These are phyloP conservation scores for Deilephila elpenor DNA, from an alignment of 2,888 invertebrate genomes.

Conservation along the genomic window DNA sequence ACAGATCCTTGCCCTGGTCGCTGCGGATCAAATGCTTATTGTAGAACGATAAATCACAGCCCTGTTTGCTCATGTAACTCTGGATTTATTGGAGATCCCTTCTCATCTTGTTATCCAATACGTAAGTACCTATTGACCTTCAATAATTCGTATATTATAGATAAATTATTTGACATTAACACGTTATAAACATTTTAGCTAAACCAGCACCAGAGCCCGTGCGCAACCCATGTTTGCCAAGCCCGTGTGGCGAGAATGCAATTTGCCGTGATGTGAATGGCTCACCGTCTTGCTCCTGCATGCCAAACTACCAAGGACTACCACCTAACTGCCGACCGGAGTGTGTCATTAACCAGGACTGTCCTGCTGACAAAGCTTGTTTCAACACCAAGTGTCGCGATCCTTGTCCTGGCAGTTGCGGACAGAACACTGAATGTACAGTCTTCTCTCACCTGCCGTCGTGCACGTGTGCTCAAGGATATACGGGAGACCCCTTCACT, in stretches of 20 bases:
- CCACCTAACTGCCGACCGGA: conserved; percentile 90
- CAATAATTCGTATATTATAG: not conserved
- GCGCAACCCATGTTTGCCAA: conserved; percentile 87
- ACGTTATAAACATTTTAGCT: conserved; percentile 52
- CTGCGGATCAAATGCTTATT: conserved; percentile 88
- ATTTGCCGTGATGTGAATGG: conserved; percentile 86
- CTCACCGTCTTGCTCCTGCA: conserved; percentile 87
- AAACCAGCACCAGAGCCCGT: conserved; percentile 62
- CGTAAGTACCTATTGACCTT: conserved; percentile 61
- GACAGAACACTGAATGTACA: conserved; percentile 85
- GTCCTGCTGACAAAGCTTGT: conserved; percentile 88
- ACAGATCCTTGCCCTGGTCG: conserved; percentile 90
- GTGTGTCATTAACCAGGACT: conserved; percentile 89
- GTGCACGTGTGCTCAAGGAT: conserved; percentile 86
- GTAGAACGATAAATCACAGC: conserved; percentile 91
- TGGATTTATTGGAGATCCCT: conserved; percentile 88
- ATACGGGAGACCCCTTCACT: conserved; percentile 89
- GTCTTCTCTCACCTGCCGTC: conserved; percentile 89
- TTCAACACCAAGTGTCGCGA: conserved; percentile 89
- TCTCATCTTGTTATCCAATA: conserved; percentile 85
- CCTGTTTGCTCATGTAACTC: conserved; percentile 90
- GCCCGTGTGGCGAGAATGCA: conserved; percentile 88
- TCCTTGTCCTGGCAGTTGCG: conserved; percentile 90
- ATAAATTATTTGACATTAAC: not conserved
- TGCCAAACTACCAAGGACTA: conserved; percentile 86